Evolutionary conservation across 2,113 vertebrate species (phyloP).

Genomic region (Seriola rivoliana): DNA sequence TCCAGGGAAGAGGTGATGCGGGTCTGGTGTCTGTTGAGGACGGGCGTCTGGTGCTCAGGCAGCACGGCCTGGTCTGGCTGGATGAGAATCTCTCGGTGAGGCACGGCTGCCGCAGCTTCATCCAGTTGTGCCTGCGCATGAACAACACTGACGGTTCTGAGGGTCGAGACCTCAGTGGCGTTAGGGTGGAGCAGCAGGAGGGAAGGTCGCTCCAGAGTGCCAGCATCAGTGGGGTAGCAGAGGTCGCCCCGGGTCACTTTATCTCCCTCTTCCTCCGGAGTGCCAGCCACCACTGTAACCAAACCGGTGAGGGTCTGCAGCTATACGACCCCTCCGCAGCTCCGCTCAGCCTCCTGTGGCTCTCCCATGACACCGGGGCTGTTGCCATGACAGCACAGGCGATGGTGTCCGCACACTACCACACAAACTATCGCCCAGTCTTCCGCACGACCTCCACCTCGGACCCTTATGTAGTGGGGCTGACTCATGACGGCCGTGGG

Average conservation of each 20-base stretch:
- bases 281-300: slow-evolving; percentile 88
- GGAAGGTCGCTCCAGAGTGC: slow-evolving; percentile 85
- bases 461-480: slow-evolving; percentile 87
- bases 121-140: slow-evolving; percentile 87
- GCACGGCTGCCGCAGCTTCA: slow-evolving; percentile 89
- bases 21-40: slow-evolving; percentile 77
- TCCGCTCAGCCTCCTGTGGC: slow-evolving; percentile 89
- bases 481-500: slow-evolving; percentile 87
- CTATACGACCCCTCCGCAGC: slow-evolving; percentile 81
- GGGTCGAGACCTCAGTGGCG: slow-evolving; percentile 83
- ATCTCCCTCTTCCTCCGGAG: slow-evolving; percentile 85
- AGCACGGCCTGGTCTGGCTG: slow-evolving; percentile 90
- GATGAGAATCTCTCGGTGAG: slow-evolving; percentile 89
- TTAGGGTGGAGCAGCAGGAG: slow-evolving; percentile 88
- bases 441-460: slow-evolving; percentile 88
- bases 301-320: slow-evolving; percentile 84
- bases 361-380: slow-evolving; percentile 90
- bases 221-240: slow-evolving; percentile 85
- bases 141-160: slow-evolving; percentile 83
- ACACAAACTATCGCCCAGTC: slow-evolving; percentile 88
- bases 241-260: slow-evolving; percentile 85
- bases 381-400: slow-evolving; percentile 89
- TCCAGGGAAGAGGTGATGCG: slow-evolving; percentile 79
- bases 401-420: slow-evolving; percentile 85
- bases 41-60: slow-evolving; percentile 81